These are phyloP conservation scores for Mirza zaza DNA, from an alignment of 2,113 vertebrate genomes.

Conservation along the genomic window DNA sequence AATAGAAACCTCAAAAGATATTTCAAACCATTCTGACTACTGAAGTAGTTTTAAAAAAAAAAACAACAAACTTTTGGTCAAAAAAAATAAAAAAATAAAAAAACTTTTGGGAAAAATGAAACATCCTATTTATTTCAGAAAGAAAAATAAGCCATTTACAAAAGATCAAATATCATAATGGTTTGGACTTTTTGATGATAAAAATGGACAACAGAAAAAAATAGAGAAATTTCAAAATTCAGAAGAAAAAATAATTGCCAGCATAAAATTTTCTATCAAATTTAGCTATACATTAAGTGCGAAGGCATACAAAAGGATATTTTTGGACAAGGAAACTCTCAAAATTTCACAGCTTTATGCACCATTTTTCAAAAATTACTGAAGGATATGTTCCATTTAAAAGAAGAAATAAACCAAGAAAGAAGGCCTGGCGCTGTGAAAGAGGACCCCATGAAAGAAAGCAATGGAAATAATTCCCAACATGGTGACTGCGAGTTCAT, in stretches of 20 bases:
- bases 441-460: neutral
- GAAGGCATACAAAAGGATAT: neutral
- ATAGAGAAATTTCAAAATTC: neutral
- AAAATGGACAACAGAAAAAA: neutral
- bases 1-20: neutral
- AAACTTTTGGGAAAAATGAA: neutral
- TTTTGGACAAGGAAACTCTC: neutral
- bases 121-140: neutral
- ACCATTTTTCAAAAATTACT: neutral
- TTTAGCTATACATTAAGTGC: neutral
- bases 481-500: neutral
- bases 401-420: neutral
- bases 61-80: no score
- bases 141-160: neutral
- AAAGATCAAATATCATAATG: neutral
- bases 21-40: neutral
- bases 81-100: neutral
- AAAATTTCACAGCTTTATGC: neutral
- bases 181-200: neutral
- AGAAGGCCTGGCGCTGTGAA: neutral
- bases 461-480: neutral
- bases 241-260: neutral
- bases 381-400: neutral
- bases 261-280: neutral
- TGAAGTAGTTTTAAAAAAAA: neutral